Base-by-base conservation (phyloP, 2,113 vertebrate species). In the Genyomyrus donnyi region DNA sequence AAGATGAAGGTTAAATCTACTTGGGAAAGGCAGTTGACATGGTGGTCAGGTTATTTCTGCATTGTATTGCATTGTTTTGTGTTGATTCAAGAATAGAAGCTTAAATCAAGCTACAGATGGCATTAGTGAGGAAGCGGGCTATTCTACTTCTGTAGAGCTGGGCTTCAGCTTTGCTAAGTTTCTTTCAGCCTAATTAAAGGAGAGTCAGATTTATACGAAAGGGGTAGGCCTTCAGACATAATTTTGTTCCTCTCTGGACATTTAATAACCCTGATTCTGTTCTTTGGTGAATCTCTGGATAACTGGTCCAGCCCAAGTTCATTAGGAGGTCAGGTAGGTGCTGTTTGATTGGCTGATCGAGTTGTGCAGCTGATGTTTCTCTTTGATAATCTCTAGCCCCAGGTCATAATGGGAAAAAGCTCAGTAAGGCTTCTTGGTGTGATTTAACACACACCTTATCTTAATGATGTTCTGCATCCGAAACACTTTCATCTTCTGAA, bases 311-410 rank as follows among this genome's bases (percentile, higher is more conserved):
- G 19, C 45, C 45, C 45, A 46, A 15, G 45, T 86, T 86, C 84
- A 86, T 86, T 86, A 86, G 24, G 84, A 86, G 84, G 84, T 86
- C 45, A n/a, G 24, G 84, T 86, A 86, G 84, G 48, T 86, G 84
- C 45, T 3, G 17, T 85, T 48, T 85, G 83, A 45, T n/a, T 85
- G 83, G 24, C 39, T 27, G 46, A n/a, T n/a, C 0, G 45, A 85
- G n/a, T 48, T 21, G 3, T 46, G 45, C n/a, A 86, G 84, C 21
- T n/a, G 83, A 27, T n/a, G 19, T 46, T 45, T 85, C 49, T n/a
- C 21, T 50, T 24, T 48, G 46, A 46, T 85, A 85, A n/a, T 85
- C 24, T 46, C 39, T 86, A 49, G 46, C 84, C 13, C 45, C 42
- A n/a, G 84, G 46, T 86, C 84, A 86, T n/a, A 50, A 86, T 86